Evolutionary conservation across 2,113 vertebrate species (phyloP).

Genomic region (Xiphophorus couchianus): DNA sequence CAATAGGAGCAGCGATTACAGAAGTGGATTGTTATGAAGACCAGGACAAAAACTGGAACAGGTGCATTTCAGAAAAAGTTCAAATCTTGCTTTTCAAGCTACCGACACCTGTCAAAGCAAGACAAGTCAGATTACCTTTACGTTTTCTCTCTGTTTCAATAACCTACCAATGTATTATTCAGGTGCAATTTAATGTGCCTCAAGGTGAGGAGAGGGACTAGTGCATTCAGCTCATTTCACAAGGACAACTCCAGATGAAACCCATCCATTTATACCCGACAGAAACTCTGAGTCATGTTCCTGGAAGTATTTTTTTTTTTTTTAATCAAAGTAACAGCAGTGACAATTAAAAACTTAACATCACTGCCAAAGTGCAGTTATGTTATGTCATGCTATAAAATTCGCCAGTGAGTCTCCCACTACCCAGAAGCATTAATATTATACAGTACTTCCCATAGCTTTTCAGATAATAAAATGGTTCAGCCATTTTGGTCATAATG

Average conservation of each 20-base stretch:
- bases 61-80: neutral
- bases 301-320: neutral
- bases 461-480: neutral
- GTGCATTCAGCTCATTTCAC: neutral
- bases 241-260: conserved; percentile 31
- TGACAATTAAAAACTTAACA: conserved; percentile 1
- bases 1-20: neutral
- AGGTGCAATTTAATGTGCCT: neutral
- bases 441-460: neutral
- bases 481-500: neutral
- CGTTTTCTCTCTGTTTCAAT: conserved; percentile 7
- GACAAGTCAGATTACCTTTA: neutral
- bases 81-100: neutral
- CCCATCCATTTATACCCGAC: conserved; percentile 6
- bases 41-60: neutral
- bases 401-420: neutral
- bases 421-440: neutral
- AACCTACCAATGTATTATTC: conserved; percentile 4
- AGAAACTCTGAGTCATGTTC: neutral
- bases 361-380: neutral
- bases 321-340: neutral
- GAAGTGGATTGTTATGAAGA: neutral
- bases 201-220: neutral
- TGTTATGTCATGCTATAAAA: neutral
- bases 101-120: neutral